phyloP scores from a whole-genome alignment of 2,888 invertebrate genomes.

The Netelia melanura region DNA sequence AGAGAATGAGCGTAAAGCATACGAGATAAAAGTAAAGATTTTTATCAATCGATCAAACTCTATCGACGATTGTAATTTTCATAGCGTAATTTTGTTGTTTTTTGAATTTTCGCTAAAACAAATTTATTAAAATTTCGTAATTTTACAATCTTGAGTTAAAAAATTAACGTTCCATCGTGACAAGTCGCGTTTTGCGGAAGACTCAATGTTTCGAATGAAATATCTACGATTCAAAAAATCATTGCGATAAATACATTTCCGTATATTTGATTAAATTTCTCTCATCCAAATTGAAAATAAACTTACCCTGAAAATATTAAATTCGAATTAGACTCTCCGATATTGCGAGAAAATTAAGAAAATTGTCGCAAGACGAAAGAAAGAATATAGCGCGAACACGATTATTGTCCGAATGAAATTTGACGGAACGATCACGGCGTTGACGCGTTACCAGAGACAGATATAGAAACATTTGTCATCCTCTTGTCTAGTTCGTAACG shows the following conservation, averaged over 20 bases:
- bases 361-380: background rate
- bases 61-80: too few relatives aligned
- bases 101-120: too few relatives aligned
- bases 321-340: background rate
- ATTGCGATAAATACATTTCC: too few relatives aligned
- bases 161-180: too few relatives aligned
- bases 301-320: background rate
- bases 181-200: too few relatives aligned
- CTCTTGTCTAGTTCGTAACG: slow-evolving; percentile 27
- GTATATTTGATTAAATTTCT: background rate
- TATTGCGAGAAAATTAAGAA: background rate
- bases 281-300: background rate
- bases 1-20: background rate
- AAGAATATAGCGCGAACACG: background rate
- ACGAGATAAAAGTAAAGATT: background rate
- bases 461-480: slow-evolving; percentile 56
- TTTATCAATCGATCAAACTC: background rate
- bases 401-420: slow-evolving; percentile 32
- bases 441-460: background rate
- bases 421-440: background rate
- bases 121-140: too few relatives aligned
- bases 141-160: too few relatives aligned
- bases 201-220: too few relatives aligned
- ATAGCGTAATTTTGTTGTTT: too few relatives aligned
- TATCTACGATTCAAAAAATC: too few relatives aligned